Base-by-base conservation (phyloP, 1,140 invertebrate species). In the Cyphomyrmex costatus region DNA sequence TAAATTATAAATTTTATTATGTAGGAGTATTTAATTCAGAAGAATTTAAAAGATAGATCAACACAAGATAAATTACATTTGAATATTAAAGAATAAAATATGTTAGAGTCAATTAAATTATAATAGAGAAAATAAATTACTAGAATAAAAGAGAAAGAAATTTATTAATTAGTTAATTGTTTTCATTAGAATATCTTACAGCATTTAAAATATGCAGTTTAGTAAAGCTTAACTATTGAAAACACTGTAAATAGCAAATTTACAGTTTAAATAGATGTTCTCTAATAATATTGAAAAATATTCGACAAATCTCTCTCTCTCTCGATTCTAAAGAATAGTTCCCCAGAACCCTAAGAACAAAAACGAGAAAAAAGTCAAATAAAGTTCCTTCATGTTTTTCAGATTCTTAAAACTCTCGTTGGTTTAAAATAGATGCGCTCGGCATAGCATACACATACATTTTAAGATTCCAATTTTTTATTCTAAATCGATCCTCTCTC, bases 351-450 rank as follows among this genome's bases (percentile, higher is more conserved):
- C 14, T n/a, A 27, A 16, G 10, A 77, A n/a, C 5, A 60, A 77
- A 61, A 77, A 61, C 46, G 14, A 77, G 21, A 61, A 19, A 61
- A 46, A 46, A 76, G 21, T n/a, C 8, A 24, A 19, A 21, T 42
- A 42, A 61, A 77, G 58, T 77, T 77, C 16, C 36, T 77, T 77
- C 58, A 30, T 74, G 58, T 63, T 77, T 77, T 77, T 49, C 36
- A 77, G 58, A 33, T 77, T 61, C 16, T 77, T 77, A 77, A 77
- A 30, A 77, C 8, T 77, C 36, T 46, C 19, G 10, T 60, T 16
- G 24, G 24, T 77, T 24, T 49, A 16, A 77, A 56, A 61, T 61
- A 61, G 24, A 19, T 58, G 14, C 16, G 74, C 36, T 33, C n/a
- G 16, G 36, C 16, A n/a, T n/a, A n/a, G n/a, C n/a, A n/a, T n/a